A percentile compares a stretch with the other conserved stretches of the same genome.
Conservation (phyloP, 2,797 vertebrate genomes). For the Bryconaethiops microstoma region DNA sequence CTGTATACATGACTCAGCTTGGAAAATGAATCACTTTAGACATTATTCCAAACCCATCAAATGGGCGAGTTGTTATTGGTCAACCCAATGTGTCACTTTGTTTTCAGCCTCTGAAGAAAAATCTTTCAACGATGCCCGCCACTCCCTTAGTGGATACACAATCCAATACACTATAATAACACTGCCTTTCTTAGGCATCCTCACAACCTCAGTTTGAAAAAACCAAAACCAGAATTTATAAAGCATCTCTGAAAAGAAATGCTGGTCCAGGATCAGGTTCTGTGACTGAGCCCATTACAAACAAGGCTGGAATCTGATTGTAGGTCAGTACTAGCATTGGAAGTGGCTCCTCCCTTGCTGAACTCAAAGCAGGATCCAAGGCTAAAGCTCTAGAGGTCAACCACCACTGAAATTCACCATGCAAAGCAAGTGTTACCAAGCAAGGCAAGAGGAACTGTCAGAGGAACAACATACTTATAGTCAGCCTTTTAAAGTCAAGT, state of each 20-base stretch:
- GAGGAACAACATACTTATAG: neutral
- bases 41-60: conserved; percentile 3
- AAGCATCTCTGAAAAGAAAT: neutral
- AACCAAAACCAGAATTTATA: neutral
- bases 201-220: conserved; percentile 2
- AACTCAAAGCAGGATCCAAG: neutral
- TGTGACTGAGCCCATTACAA: neutral
- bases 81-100: conserved; percentile 19
- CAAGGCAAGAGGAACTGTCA: conserved; percentile 5
- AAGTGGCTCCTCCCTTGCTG: neutral
- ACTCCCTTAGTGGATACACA: conserved; percentile 25
- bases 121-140: conserved; percentile 23
- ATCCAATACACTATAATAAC: neutral
- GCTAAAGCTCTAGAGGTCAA: neutral
- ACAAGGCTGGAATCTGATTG: neutral
- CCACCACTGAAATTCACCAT: neutral
- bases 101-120: conserved; percentile 3
- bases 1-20: conserved; percentile 12
- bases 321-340: neutral
- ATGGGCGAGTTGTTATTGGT: conserved; percentile 2
- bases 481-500: neutral
- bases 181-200: conserved; percentile 4
- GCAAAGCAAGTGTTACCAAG: neutral
- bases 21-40: conserved; percentile 21
- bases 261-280: neutral